A percentile compares a stretch with the other conserved stretches of the same genome.
Evolutionary conservation across 2,113 vertebrate genomes (phyloP).

Genomic region (Haemorhous mexicanus): DNA sequence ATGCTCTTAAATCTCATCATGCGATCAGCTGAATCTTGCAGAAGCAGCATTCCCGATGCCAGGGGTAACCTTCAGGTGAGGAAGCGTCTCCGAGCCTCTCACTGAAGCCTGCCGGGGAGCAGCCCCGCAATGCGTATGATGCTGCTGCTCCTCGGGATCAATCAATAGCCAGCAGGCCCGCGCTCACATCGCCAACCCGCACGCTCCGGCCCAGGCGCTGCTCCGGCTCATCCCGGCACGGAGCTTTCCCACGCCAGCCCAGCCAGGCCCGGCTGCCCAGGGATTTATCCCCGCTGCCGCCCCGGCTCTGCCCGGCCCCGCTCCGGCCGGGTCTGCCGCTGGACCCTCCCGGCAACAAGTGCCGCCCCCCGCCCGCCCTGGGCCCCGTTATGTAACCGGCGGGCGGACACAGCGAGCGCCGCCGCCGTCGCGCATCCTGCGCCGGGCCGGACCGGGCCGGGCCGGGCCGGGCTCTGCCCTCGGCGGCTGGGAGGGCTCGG

Average conservation of each 20-base stretch:
- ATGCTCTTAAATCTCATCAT: neutral
- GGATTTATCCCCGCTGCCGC: neutral
- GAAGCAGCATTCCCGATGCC: neutral
- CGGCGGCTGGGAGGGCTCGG: neutral
- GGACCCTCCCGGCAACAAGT: slow-evolving; percentile 11
- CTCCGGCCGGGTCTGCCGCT: neutral
- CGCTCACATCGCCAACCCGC: neutral
- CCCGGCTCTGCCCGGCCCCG: neutral
- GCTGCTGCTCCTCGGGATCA: slow-evolving; percentile 34
- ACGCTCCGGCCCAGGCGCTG: neutral
- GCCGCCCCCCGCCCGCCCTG: neutral
- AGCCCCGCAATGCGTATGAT: slow-evolving; percentile 89
- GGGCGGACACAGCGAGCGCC: neutral
- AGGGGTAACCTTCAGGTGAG: slow-evolving; percentile 45
- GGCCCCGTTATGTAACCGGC: slow-evolving; percentile 22
- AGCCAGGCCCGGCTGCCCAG: neutral
- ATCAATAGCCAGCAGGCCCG: slow-evolving; percentile 34
- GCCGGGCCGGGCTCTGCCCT: neutral
- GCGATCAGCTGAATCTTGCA: neutral
- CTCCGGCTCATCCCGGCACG: neutral
- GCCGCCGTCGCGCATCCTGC: neutral
- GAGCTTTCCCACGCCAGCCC: neutral
- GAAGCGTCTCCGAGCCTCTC: neutral
- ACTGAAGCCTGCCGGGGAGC: slow-evolving; percentile 49
- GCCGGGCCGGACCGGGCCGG: neutral